Evolutionary conservation across 2,888 invertebrate species (phyloP).

Genomic region (Brachycybe producta): DNA sequence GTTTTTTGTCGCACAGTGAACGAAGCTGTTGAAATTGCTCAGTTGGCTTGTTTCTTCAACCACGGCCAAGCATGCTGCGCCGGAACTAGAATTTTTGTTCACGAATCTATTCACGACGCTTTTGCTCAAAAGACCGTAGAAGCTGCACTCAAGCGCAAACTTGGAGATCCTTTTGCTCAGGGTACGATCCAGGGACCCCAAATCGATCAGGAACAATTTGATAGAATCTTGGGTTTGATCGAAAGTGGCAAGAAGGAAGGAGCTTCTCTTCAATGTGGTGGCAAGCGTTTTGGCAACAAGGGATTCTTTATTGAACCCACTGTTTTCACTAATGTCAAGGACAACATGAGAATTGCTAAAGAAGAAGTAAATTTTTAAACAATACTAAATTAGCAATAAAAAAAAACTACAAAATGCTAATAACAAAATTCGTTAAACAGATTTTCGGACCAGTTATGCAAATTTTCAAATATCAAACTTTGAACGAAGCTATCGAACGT

Average conservation of each 20-base stretch:
- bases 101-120: conserved; percentile 37
- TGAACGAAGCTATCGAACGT: conserved; percentile 64
- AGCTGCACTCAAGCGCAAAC: conserved; percentile 24
- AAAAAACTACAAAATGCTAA: too few species aligned
- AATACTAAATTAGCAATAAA: not conserved
- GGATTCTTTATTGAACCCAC: conserved; percentile 34
- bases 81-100: conserved; percentile 34
- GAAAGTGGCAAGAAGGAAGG: conserved; percentile 33
- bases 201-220: conserved; percentile 31
- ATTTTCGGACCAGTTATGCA: conserved; percentile 85
- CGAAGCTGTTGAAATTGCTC: conserved; percentile 27
- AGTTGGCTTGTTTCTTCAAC: conserved; percentile 32
- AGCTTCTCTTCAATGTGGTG: conserved; percentile 32
- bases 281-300: conserved; percentile 27
- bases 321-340: conserved; percentile 32
- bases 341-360: conserved; percentile 33
- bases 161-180: conserved; percentile 30
- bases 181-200: conserved; percentile 28
- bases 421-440: too few species aligned
- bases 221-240: conserved; percentile 31
- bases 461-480: conserved; percentile 63
- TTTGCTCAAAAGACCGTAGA: conserved; percentile 32
- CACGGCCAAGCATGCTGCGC: conserved; percentile 37
- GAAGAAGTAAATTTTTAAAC: conserved; percentile 30
- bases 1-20: conserved; percentile 27